These are phyloP conservation scores for Coecobrya sp. DNA, from an alignment of 2,888 invertebrate species.

Conservation along the genomic window DNA sequence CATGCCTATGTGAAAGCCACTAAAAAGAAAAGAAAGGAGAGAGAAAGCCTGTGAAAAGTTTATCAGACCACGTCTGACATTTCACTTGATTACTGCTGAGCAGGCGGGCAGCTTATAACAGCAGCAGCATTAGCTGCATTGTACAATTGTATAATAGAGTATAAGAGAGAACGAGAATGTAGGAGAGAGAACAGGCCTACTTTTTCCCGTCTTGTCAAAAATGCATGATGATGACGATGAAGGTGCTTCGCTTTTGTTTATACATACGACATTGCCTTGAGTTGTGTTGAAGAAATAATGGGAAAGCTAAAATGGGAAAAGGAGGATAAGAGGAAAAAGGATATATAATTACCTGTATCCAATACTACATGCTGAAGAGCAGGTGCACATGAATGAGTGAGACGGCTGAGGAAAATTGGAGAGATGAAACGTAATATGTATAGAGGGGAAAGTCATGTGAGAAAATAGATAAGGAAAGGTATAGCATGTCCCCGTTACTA, in stretches of 20 bases:
- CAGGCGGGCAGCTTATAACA: not conserved
- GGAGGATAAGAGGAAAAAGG: not conserved
- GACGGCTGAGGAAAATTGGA: not conserved
- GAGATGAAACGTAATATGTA: not conserved
- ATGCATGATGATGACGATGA: not conserved
- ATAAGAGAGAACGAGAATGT: not conserved
- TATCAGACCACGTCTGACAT: conserved; percentile 36
- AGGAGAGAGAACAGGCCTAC: not conserved
- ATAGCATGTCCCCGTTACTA: not conserved
- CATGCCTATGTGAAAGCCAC: not conserved
- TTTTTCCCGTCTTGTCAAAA: conserved; percentile 36
- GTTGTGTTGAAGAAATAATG: not conserved
- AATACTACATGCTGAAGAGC: not conserved
- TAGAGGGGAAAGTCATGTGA: not conserved
- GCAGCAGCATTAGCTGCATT: no score
- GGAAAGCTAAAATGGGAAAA: not conserved
- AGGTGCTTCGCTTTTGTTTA: not conserved
- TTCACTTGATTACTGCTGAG: conserved; percentile 26
- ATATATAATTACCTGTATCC: not conserved
- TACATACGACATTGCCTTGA: not conserved
- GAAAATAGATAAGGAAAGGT: not conserved
- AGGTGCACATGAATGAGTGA: no score
- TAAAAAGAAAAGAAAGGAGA: not conserved
- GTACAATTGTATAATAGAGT: no score
- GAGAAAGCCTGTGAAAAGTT: conserved; percentile 40